Evolutionary conservation across 2,888 invertebrate species (phyloP).

Genomic region (Papilio protenor): DNA sequence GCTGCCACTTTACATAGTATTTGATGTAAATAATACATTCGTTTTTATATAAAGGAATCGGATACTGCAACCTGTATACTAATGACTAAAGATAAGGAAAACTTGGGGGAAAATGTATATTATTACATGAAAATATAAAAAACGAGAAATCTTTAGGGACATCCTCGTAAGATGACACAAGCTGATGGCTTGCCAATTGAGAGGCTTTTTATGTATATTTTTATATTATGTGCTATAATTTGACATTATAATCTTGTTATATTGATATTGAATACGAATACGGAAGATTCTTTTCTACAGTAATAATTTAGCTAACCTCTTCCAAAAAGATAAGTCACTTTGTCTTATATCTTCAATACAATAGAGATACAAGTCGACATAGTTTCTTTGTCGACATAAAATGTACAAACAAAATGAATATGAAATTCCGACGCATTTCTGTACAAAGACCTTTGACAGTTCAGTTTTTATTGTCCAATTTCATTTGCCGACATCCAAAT

Average conservation of each 20-base stretch:
- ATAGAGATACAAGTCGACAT: background rate
- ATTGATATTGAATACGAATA: too few species aligned
- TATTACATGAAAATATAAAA: background rate
- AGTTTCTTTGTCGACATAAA: slow-evolving; percentile 29
- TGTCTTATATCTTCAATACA: background rate
- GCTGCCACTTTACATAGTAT: too few species aligned
- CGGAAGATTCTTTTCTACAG: too few species aligned
- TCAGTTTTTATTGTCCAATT: slow-evolving; percentile 30
- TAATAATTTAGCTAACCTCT: background rate
- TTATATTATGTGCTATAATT: too few species aligned
- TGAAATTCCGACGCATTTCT: slow-evolving; percentile 16
- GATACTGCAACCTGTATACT: too few species aligned
- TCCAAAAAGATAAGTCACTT: background rate
- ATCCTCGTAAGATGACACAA: background rate
- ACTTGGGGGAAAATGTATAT: background rate
- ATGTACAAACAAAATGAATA: slow-evolving; percentile 33
- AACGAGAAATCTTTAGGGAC: background rate
- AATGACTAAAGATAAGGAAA: background rate
- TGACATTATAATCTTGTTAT: too few species aligned
- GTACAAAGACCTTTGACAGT: slow-evolving; percentile 37
- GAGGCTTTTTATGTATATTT: background rate
- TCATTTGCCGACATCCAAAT: slow-evolving; percentile 10
- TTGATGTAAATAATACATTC: too few species aligned
- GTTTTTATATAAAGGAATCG: too few species aligned
- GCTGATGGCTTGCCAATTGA: background rate